Conservation (phyloP, 2,113 vertebrate species). For the Trachemys scripta region DNA sequence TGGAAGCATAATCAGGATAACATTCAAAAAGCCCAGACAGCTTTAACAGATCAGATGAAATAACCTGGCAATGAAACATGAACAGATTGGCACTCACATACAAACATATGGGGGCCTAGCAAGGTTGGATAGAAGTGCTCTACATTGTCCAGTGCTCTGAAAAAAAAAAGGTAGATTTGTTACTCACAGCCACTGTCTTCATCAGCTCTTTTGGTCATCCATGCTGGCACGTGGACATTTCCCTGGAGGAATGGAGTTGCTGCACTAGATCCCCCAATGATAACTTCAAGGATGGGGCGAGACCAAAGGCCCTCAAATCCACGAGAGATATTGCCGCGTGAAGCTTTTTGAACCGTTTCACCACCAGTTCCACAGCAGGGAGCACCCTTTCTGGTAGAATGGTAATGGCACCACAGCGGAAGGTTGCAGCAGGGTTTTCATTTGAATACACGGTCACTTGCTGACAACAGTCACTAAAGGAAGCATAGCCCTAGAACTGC, state of each 20-base stretch:
- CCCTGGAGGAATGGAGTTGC: accelerated
- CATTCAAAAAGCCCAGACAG: not conserved
- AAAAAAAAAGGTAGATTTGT: accelerated
- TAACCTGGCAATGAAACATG: not conserved
- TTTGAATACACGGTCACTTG: accelerated
- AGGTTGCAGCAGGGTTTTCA: accelerated
- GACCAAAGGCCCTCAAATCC: not conserved
- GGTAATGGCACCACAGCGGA: accelerated
- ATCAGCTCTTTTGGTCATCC: not conserved
- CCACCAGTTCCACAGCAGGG: accelerated
- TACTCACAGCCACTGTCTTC: not conserved
- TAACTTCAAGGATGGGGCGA: accelerated
- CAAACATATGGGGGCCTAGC: not conserved
- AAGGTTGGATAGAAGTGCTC: not conserved
- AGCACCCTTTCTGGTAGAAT: accelerated
- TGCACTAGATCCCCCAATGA: accelerated
- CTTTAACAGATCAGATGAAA: not conserved
- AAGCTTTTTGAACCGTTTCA: accelerated
- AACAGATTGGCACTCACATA: not conserved
- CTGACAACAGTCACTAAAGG: accelerated
- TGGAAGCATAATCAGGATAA: not conserved
- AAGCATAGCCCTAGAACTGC: not conserved
- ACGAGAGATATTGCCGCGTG: accelerated
- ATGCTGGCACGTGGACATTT: accelerated
- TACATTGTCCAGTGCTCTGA: not conserved